Evolutionary conservation across 2,797 vertebrate species (phyloP), one percentile per base, ranked within the genome.

Genomic region (Anguilla obscura): DNA sequence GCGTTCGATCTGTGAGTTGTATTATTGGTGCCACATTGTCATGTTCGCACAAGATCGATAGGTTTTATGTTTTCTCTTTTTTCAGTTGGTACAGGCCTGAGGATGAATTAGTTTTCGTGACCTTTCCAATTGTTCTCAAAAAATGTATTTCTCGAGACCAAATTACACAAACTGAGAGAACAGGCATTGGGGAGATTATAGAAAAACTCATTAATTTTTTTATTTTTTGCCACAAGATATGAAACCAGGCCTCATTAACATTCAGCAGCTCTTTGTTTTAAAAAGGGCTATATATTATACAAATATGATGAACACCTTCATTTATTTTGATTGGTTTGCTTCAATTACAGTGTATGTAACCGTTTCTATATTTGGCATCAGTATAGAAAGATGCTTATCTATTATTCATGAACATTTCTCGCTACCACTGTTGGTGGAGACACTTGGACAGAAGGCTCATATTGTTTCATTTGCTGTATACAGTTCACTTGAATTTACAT

Each of bases 11-110:
- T 6, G 85, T 86, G 8, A 69, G 60, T 87, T 87, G 83, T 74
- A 86, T 85, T 87, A 90, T 93, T 45, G 50, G 69, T 82, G 87
- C 69, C 66, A 74, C 87, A 52, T 27, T 69, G 52, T 10, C 30
- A 71, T 79, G 74, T 40, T 63, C 79, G 33, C 52, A 63, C 85
- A 12, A 66, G 54, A 90, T 89, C 87, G 27, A 88, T 90, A 79
- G 27, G 27, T 76, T 83, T 90, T 90, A 50, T 87, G 80, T 89
- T 89, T 87, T 71, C 76, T 90, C 1, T 0, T 7, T 24, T 69
- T 86, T 60, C 30, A 48, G 83, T 86, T 33, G 18, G 27, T 30
- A 10, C 14, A 3, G 45, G 33, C 40, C 74, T 89, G 69, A 76
- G 80, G 79, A 80, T 88, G 40, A 54, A 87, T 85, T 71, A 50